Evolutionary conservation across 2,797 vertebrate species (phyloP), one percentile per base, ranked within the genome.

Genomic region (Coendou prehensilis): DNA sequence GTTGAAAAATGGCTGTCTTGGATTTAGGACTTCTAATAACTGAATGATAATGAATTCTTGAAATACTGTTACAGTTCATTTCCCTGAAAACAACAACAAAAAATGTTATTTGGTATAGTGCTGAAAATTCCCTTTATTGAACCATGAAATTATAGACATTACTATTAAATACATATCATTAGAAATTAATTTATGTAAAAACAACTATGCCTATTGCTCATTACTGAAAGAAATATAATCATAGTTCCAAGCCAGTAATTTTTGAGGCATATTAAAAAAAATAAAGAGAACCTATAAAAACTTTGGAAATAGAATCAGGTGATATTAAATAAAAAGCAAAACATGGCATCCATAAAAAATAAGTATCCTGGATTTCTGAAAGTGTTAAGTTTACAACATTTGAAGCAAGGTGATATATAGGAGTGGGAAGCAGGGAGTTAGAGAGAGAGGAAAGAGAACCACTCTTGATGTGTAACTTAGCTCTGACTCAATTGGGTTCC

Each of bases 21-120:
- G 98, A 98, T 11, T 98, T 91, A 26, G 98, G 98, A 89, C 98
- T 98, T 98, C 98, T 99, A 76, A 98, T 97, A 0, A 98, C 97
- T 87, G 96, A 59, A 54, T 76, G 94, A 95, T 61, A 97, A 23
- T 69, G 93, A 93, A 80, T 98, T 95, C 92, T 95, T 83, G 92
- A 94, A 95, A 75, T 94, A 71, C 4, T 92, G 47, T 80, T 91
- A 88, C 8, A 76, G 37, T 94, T 97, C 94, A 92, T 97, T 97
- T 96, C n/a, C 59, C 98, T 98, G 95, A 96, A 98, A 98, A 96
- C 33, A 97, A 95, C 63, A 64, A 64, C 30, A 97, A 96, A 83
- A 80, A 96, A 87, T 87, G 61, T 92, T 93, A 93, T 50, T 87
- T n/a, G 64, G 30, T 76, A 20, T 30, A 93, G 81, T 59, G 95